phyloP scores from a whole-genome alignment of 2,888 invertebrate species.

The Anthrax anthrax region DNA sequence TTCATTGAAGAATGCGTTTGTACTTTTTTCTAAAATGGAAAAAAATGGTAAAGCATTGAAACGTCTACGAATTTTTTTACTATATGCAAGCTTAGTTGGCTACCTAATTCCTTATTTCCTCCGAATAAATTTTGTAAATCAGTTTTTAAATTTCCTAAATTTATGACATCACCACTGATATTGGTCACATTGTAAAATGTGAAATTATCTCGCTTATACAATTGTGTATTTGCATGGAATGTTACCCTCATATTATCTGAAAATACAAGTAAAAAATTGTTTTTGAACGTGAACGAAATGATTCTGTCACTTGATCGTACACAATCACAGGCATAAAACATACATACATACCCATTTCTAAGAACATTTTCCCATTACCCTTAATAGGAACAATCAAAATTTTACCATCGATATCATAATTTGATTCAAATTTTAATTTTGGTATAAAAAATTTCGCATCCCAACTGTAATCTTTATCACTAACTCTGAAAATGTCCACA shows the following conservation, averaged over 20 bases:
- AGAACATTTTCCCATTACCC: conserved; percentile 40
- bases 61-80: no score
- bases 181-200: conserved; percentile 53
- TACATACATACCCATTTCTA: conserved; percentile 46
- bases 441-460: conserved; percentile 49
- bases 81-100: no score
- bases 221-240: conserved; percentile 45
- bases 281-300: no score
- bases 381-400: conserved; percentile 51
- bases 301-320: no score
- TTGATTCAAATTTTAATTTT: conserved; percentile 49
- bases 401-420: conserved; percentile 50
- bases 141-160: conserved; percentile 31
- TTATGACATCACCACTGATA: conserved; percentile 43
- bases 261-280: conserved; percentile 13
- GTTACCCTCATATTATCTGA: conserved; percentile 49
- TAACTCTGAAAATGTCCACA: conserved; percentile 47
- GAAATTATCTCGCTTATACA: conserved; percentile 46
- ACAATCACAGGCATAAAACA: no score
- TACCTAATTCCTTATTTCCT: conserved; percentile 53
- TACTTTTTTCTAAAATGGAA: conserved; percentile 45
- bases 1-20: conserved; percentile 55
- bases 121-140: conserved; percentile 53
- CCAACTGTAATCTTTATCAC: conserved; percentile 52
- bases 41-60: no score